Evolutionary conservation across 2,888 invertebrate species (phyloP).

Genomic region (Noctua fimbriata): DNA sequence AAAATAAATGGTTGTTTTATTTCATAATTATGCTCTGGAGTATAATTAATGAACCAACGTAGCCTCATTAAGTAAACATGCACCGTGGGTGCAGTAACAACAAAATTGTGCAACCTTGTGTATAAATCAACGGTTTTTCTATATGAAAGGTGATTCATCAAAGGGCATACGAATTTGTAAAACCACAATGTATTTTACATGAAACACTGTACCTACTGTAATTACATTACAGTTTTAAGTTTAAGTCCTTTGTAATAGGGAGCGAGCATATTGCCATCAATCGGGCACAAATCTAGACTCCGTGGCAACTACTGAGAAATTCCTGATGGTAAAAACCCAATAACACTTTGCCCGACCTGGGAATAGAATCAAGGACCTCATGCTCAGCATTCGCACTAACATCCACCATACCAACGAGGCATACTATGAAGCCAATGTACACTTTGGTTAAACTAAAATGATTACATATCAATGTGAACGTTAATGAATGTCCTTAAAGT

Average conservation of each 20-base stretch:
- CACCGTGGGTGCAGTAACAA: neutral
- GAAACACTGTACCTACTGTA: no score
- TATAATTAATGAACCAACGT: conserved; percentile 11
- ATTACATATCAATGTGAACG: neutral
- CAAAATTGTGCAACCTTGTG: neutral
- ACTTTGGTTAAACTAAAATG: neutral
- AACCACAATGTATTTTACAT: no score
- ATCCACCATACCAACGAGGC: neutral
- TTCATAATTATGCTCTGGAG: conserved; percentile 14
- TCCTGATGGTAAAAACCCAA: neutral
- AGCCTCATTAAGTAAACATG: conserved; percentile 6
- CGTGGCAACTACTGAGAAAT: neutral
- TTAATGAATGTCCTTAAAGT: neutral
- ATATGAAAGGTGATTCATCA: neutral
- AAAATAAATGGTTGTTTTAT: conserved; percentile 23
- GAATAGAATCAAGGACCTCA: neutral
- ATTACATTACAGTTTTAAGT: no score
- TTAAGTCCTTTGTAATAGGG: neutral
- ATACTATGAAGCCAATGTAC: neutral
- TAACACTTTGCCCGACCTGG: neutral
- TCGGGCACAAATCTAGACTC: neutral
- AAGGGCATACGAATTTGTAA: neutral
- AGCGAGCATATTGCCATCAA: neutral
- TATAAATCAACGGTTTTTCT: neutral
- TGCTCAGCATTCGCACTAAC: neutral